Evolutionary conservation across 2,888 invertebrate genomes (phyloP), one percentile per base, ranked within the genome.

Genomic region (Nomada ruficornis): DNA sequence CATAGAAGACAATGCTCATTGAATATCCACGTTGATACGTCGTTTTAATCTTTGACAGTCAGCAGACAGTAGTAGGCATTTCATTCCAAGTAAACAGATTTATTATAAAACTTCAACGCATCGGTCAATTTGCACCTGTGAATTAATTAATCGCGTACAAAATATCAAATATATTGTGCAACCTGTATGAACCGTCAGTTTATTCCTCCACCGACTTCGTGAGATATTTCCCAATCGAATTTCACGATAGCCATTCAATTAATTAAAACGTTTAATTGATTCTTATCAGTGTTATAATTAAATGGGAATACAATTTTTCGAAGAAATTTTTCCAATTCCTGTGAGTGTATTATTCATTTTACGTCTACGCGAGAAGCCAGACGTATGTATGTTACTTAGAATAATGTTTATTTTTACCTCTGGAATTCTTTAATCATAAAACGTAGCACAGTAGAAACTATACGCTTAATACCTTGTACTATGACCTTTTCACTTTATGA

Each of bases 11-110:
- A 77, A 71, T 71, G 65, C 47, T 11, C 60, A 26, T 60, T 80
- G 67, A 80, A 77, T 80, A 71, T 77, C 65, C 67, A 77, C 2
- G 36, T 36, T 36, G 36, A 36, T 36, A 36, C 7, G 52, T 59
- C 20, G 42, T 9, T 18, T 47, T 68, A 63, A 78, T 74, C 47
- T 55, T 63, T 7, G 18, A 73, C 10, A 15, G 26, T 7, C 11
- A 47, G 5, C 2, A 18, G 15, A 23, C 29, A 20, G 23, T 29
- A 36, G 5, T 23, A 7, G 10, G 44, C 72, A 11, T 55, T 52
- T 42, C 20, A 13, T 67, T 57, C 62, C n/a, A 3, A 9, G n/a
- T 13, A 20, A 64, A 42, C 59, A n/a, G 5, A 7, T 13, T 26
- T 1, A 36, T 15, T 23, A 9, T 2, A n/a, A 64, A 13, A 15